These are phyloP conservation scores for Acinonyx jubatus DNA, from an alignment of 2,113 vertebrate genomes.

Conservation along the genomic window DNA sequence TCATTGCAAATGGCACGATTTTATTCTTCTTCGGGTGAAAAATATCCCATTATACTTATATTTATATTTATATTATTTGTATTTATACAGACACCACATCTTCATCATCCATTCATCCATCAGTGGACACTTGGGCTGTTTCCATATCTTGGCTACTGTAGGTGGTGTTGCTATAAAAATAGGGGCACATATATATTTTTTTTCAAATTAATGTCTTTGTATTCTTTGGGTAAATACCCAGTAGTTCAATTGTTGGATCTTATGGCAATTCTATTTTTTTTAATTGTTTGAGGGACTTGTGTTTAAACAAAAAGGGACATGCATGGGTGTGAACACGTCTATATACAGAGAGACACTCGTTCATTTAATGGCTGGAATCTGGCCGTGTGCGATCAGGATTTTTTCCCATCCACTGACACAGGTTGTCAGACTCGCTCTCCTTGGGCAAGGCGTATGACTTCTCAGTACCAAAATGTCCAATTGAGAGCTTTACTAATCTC, in stretches of 20 bases:
- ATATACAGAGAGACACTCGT: background rate
- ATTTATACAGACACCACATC: background rate
- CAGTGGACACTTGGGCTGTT: background rate
- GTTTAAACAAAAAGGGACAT: background rate
- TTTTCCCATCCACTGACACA: background rate
- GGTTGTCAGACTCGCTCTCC: background rate
- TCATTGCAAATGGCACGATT: background rate
- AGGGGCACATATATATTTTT: background rate
- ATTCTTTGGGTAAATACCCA: background rate
- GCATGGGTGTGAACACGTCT: background rate
- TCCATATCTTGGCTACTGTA: background rate
- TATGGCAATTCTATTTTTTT: background rate
- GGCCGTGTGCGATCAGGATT: background rate
- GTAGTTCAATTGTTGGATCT: background rate
- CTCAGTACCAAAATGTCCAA: background rate
- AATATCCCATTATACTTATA: no score
- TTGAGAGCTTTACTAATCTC: background rate
- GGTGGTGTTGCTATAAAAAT: background rate
- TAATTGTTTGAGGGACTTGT: background rate
- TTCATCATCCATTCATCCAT: background rate
- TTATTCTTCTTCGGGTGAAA: no score
- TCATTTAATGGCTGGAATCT: background rate
- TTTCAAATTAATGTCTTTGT: background rate
- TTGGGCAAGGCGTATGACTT: background rate
- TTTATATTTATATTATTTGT: no score